These are phyloP conservation scores for Zygogramma bicolorata DNA, from an alignment of 2,888 invertebrate species.

Conservation along the genomic window DNA sequence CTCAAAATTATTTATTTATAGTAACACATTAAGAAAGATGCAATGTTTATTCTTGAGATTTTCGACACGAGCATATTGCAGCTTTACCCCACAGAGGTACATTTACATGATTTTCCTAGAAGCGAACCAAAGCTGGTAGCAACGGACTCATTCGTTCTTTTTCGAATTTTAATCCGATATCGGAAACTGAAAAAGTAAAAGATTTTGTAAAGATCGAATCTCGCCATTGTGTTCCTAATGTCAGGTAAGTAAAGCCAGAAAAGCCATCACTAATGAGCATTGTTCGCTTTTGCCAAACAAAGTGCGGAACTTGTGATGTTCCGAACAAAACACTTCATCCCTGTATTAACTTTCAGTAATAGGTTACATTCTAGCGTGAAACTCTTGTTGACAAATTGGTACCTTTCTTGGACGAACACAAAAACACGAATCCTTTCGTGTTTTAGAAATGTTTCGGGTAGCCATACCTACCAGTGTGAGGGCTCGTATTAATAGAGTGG, in stretches of 20 bases:
- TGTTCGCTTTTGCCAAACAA: constrained; percentile 49
- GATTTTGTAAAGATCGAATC: constrained; percentile 47
- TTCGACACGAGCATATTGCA: neutral
- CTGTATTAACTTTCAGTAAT: constrained; percentile 60
- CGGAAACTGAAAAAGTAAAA: constrained; percentile 47
- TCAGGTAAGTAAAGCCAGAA: constrained; percentile 58
- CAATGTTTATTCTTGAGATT: too few relatives aligned
- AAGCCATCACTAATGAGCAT: constrained; percentile 62
- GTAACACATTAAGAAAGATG: too few relatives aligned
- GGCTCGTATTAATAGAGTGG: neutral
- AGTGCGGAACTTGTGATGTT: constrained; percentile 50
- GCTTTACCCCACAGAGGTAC: neutral
- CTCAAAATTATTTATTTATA: too few relatives aligned
- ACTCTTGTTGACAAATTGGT: constrained; percentile 56
- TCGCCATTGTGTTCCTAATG: constrained; percentile 48
- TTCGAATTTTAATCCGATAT: constrained; percentile 49
- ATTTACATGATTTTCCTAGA: constrained; percentile 13
- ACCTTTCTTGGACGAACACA: constrained; percentile 20
- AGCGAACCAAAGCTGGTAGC: constrained; percentile 3
- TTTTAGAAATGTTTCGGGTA: constrained; percentile 1
- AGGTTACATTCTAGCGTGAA: constrained; percentile 45
- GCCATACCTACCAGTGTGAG: neutral
- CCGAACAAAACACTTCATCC: constrained; percentile 53
- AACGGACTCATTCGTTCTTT: neutral
- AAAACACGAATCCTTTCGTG: constrained; percentile 20